phyloP scores from a whole-genome alignment of 2,797 vertebrate species.

The Halcyon chelicuti region DNA sequence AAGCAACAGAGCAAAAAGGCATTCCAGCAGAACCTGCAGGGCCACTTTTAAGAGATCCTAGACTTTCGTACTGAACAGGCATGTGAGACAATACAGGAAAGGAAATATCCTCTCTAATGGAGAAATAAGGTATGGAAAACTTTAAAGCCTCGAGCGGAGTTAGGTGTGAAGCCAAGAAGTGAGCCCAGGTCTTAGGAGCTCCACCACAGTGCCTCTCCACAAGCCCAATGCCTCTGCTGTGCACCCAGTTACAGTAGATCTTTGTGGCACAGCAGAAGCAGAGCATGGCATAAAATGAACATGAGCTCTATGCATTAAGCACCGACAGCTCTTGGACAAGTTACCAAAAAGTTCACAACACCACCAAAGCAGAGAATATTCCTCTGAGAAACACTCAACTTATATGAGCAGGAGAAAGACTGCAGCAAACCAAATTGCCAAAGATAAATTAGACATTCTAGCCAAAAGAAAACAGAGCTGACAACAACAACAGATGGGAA shows the following conservation, averaged over 20 bases:
- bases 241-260: neutral
- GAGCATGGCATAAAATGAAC: neutral
- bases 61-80: neutral
- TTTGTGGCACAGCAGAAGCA: neutral
- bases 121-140: neutral
- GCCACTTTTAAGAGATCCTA: neutral
- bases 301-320: neutral
- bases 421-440: slow-evolving; percentile 60
- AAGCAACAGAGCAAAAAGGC: neutral
- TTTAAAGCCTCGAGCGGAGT: neutral
- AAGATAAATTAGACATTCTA: slow-evolving; percentile 52
- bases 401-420: slow-evolving; percentile 1
- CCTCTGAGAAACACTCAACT: slow-evolving; percentile 36
- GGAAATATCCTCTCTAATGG: neutral
- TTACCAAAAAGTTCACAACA: neutral
- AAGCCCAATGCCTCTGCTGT: neutral
- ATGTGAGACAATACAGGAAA: neutral
- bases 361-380: neutral
- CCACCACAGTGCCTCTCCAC: neutral
- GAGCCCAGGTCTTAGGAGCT: neutral
- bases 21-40: neutral
- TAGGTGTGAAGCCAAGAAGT: neutral
- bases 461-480: slow-evolving; percentile 69
- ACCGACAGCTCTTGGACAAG: neutral
- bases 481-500: slow-evolving; percentile 75